phyloP scores from a whole-genome alignment of 1,140 invertebrate species.

The Drosophila suzukii region DNA sequence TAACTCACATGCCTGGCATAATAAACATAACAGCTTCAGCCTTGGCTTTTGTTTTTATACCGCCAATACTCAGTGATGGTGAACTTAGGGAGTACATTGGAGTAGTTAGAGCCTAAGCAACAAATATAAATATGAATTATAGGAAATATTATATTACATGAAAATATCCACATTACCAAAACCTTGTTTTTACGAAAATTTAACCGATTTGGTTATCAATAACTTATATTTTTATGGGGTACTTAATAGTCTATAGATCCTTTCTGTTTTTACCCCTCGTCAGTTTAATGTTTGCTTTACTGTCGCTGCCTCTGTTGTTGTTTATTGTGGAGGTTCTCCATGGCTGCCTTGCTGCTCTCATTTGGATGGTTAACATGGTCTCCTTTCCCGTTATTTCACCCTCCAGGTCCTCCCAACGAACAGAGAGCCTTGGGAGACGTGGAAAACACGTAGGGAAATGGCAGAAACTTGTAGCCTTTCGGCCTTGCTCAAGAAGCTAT shows the following conservation, averaged over 20 bases:
- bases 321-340: conserved; percentile 30
- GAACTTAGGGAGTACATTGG: neutral
- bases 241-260: neutral
- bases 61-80: neutral
- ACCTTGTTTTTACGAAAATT: no score
- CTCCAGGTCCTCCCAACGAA: conserved; percentile 5
- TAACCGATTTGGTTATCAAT: no score
- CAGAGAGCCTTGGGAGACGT: conserved; percentile 47
- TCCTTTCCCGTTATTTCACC: conserved; percentile 1
- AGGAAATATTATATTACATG: neutral
- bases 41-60: conserved; percentile 49
- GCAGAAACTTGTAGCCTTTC: conserved; percentile 70
- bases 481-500: conserved; percentile 33
- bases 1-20: conserved; percentile 80
- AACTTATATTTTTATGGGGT: neutral
- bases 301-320: conserved; percentile 41
- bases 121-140: neutral
- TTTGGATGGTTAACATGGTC: conserved; percentile 43
- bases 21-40: conserved; percentile 68
- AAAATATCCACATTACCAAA: neutral
- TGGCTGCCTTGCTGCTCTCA: conserved; percentile 31
- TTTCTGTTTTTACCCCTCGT: neutral
- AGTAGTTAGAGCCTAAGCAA: neutral
- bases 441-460: conserved; percentile 67
- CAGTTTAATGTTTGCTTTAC: conserved; percentile 41